Percentiles rank a stretch among this genome's conserved stretches.
phyloP scores from a whole-genome alignment of 2,113 vertebrate species.

The Dicerorhinus sumatrensis region DNA sequence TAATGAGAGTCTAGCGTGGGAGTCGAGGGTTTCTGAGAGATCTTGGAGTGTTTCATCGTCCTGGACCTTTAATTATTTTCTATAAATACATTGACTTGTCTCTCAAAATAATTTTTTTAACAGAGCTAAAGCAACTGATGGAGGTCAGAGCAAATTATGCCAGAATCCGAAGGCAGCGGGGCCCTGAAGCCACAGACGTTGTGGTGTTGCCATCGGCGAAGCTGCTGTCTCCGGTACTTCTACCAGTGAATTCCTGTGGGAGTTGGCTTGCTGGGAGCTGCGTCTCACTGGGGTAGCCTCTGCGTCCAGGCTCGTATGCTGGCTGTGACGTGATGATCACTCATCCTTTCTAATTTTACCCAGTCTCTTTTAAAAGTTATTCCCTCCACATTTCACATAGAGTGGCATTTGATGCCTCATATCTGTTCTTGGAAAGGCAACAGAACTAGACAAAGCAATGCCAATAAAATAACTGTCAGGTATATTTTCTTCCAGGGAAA shows the following conservation, averaged over 20 bases:
- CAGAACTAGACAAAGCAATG: conserved; percentile 1
- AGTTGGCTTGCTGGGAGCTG: not conserved
- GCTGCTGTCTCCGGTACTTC: not conserved
- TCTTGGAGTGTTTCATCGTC: not conserved
- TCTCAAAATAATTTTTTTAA: conserved; percentile 49
- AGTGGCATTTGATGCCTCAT: conserved; percentile 4
- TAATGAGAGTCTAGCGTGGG: not conserved
- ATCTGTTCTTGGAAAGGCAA: conserved; percentile 47
- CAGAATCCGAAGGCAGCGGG: conserved; percentile 75
- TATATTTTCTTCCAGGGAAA: not conserved
- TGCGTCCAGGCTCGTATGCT: not conserved
- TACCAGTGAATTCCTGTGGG: not conserved
- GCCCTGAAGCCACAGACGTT: conserved; percentile 67
- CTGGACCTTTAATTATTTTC: conserved; percentile 27
- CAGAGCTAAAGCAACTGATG: conserved; percentile 79
- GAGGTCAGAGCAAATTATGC: conserved; percentile 83
- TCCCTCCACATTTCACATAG: conserved; percentile 12
- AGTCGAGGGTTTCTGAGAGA: not conserved
- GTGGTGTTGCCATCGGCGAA: conserved; percentile 18
- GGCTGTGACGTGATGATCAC: not conserved
- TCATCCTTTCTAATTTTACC: not conserved
- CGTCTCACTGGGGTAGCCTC: not conserved
- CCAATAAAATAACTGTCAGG: not conserved
- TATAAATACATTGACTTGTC: not conserved
- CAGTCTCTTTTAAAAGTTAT: not conserved